Conservation (phyloP, 2,888 invertebrate species). For the Leptogaster cylindrica region DNA sequence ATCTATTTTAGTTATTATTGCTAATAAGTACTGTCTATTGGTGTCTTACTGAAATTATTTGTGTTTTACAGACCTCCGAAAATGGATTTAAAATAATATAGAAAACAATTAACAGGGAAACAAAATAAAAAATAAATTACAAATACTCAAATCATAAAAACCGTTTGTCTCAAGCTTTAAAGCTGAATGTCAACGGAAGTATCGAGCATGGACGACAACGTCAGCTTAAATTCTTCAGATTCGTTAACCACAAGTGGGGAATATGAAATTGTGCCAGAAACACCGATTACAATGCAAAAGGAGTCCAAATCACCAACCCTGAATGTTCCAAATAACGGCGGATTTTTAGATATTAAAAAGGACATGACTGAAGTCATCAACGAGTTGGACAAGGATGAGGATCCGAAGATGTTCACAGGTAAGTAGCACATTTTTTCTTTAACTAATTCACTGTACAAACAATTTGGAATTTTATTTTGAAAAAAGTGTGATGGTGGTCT, state of each 20-base stretch:
- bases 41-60: no score
- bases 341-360: constrained; percentile 69
- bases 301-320: constrained; percentile 64
- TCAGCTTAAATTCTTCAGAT: constrained; percentile 72
- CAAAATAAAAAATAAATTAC: no score
- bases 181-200: no score
- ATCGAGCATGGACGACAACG: constrained; percentile 69
- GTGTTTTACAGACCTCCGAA: no score
- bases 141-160: no score
- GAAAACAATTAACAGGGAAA: no score
- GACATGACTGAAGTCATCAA: constrained; percentile 67
- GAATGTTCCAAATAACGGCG: constrained; percentile 70
- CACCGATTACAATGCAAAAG: constrained; percentile 53
- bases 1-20: no score
- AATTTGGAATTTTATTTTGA: not conserved
- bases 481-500: constrained; percentile 22
- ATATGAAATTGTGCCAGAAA: constrained; percentile 71
- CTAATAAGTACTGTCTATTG: no score
- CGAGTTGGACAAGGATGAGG: constrained; percentile 53
- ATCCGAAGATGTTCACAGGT: constrained; percentile 2
- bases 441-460: no score
- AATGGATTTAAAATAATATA: no score
- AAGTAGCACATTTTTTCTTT: not conserved
- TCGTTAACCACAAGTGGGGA: constrained; percentile 73
- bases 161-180: no score